Evolutionary conservation across 92 coral and sea anemone species (phyloP).

Genomic region (Porites lobata): DNA sequence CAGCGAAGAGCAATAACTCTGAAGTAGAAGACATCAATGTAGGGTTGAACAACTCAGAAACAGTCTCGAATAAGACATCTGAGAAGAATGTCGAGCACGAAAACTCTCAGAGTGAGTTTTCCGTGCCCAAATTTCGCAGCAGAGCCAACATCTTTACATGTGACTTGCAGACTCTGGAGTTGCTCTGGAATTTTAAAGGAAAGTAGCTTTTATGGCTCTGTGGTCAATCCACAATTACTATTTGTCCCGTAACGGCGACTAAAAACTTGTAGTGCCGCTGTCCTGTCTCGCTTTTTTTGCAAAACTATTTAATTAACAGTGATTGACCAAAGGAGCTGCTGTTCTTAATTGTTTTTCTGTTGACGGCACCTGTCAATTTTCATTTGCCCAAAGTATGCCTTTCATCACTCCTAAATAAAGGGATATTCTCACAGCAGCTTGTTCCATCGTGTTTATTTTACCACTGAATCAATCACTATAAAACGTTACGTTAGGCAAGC

Average conservation of each 20-base stretch:
- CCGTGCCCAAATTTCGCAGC: constrained; percentile 42
- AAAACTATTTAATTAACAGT: too few relatives aligned
- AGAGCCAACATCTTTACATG: constrained; percentile 24
- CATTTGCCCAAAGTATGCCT: too few relatives aligned
- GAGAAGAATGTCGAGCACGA: neutral
- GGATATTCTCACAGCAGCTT: too few relatives aligned
- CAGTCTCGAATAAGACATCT: neutral
- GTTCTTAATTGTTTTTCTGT: too few relatives aligned
- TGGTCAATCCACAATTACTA: neutral
- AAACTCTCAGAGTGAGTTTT: neutral
- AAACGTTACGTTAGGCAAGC: too few relatives aligned
- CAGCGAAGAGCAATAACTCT: neutral
- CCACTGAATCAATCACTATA: too few relatives aligned
- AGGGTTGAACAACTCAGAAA: neutral
- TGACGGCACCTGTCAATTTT: too few relatives aligned
- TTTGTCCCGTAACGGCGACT: neutral
- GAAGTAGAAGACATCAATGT: neutral
- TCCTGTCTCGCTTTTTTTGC: neutral
- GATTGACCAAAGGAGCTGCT: neutral
- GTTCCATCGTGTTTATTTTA: too few relatives aligned
- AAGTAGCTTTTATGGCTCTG: neutral
- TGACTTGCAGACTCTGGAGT: constrained; percentile 41
- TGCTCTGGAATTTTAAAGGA: constrained; percentile 54
- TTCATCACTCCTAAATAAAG: too few relatives aligned
- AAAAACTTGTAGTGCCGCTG: neutral